Evolutionary conservation across 2,888 invertebrate species (phyloP).

Genomic region (Netelia inedita): DNA sequence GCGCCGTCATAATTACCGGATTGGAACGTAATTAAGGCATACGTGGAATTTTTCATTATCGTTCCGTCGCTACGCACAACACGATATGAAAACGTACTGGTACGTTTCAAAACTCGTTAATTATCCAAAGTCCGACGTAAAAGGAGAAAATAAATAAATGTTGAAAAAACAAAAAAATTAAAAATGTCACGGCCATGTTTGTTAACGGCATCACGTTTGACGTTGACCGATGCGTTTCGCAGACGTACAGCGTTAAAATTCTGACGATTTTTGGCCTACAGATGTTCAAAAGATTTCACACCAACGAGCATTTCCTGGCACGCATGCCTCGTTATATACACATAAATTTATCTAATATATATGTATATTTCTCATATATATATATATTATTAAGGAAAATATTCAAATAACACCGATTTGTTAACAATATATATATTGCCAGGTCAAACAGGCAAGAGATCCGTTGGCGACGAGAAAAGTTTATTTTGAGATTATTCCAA

Average conservation of each 20-base stretch:
- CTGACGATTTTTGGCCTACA: conserved; percentile 39
- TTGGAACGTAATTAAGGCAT: conserved; percentile 13
- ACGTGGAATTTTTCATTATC: conserved; percentile 31
- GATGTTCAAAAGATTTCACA: conserved; percentile 48
- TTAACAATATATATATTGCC: no score
- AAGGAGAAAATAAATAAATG: background rate
- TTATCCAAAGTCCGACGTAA: no score
- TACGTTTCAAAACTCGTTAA: no score
- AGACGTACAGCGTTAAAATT: conserved; percentile 42
- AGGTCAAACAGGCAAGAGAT: conserved; percentile 44
- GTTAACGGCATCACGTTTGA: conserved; percentile 50
- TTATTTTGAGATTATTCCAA: conserved; percentile 67
- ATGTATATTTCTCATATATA: no score
- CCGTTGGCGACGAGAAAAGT: conserved; percentile 44
- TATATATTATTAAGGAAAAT: no score
- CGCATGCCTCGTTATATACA: conserved; percentile 50
- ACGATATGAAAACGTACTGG: background rate
- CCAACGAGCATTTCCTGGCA: conserved; percentile 56
- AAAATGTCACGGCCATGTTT: conserved; percentile 31
- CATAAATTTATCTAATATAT: no score
- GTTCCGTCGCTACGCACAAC: background rate
- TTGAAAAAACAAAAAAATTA: conserved; percentile 9
- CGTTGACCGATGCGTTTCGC: conserved; percentile 49
- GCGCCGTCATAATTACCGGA: conserved; percentile 60
- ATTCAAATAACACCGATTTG: no score